Evolutionary conservation across 2,797 vertebrate species (phyloP), one percentile per base, ranked within the genome.

Genomic region (Rhynchonycteris naso): DNA sequence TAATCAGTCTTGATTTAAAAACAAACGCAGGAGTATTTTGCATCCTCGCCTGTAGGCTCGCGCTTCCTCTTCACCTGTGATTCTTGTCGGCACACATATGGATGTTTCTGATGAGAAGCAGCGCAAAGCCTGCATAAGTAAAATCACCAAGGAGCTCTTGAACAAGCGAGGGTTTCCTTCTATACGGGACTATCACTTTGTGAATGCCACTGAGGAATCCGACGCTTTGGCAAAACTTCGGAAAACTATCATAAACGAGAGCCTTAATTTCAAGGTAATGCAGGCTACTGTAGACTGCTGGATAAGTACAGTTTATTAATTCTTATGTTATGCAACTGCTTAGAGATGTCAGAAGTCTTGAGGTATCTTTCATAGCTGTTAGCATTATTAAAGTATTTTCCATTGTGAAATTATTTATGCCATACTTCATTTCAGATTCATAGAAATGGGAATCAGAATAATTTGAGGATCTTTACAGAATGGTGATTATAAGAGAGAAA

Each of bases 11-110:
- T 1, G 19, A 33, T 72, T 89, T 3, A 24, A 68, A 88, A 10
- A 4, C 82, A 93, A 93, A 63, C 87, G 78, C 21, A 33, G 58
- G 91, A 0, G 2, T 65, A 0, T 50, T 79, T 0, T 91, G 4
- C 83, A 63, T 78, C 12, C 95, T 52, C 96, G 50, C 16, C 94
- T 75, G 4, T 90, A 99, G 99, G 99, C 99, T 0, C 98, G 98
- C 2, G 99, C 99, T 14, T 99, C 99, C 0, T 98, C 98, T 16
- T 99, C 99, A 16, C 99, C 99, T 0, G 99, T 99, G 86, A 99
- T 99, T 97, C 98, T 99, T 69, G 99, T 99, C 79, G 99, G 99
- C 85, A 99, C 99, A 12, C 99, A 99, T 96, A 97, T 98, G 28
- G 99, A 99, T 72, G 90, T 98, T 96, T 99, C 99, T 82, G 98